Evolutionary conservation across 2,888 invertebrate species (phyloP).

Genomic region (Pegoplata infirma): DNA sequence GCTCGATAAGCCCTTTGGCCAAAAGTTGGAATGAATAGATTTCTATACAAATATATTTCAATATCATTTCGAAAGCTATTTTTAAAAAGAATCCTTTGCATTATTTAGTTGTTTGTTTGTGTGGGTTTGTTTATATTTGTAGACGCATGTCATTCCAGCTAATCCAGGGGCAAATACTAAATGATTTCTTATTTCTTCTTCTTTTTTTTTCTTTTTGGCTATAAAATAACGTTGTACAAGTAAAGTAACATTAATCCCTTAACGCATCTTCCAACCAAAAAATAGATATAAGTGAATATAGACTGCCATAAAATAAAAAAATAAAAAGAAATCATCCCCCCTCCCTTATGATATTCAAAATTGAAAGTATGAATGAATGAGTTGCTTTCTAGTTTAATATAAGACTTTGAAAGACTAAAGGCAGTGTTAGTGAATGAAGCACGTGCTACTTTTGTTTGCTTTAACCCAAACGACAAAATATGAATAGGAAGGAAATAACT

Average conservation of each 20-base stretch:
- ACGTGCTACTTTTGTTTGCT: slow-evolving; percentile 62
- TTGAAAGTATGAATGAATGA: not conserved
- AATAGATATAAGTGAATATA: slow-evolving; percentile 12
- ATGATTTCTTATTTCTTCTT: slow-evolving; percentile 38
- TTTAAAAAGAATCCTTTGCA: slow-evolving; percentile 27
- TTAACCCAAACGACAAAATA: slow-evolving; percentile 62
- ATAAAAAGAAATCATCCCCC: slow-evolving; percentile 17
- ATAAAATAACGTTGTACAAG: slow-evolving; percentile 19
- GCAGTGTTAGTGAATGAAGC: slow-evolving; percentile 42
- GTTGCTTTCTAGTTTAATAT: slow-evolving; percentile 2
- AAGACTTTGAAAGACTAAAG: slow-evolving; percentile 29
- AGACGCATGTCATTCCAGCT: slow-evolving; percentile 61
- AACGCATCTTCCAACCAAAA: slow-evolving; percentile 40
- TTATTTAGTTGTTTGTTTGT: slow-evolving; percentile 27
- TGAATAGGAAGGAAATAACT: slow-evolving; percentile 62
- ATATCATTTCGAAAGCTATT: slow-evolving; percentile 43
- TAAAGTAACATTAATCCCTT: slow-evolving; percentile 60
- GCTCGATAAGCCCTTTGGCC: slow-evolving; percentile 44
- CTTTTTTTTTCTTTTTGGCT: slow-evolving; percentile 46
- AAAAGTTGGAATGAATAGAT: slow-evolving; percentile 13
- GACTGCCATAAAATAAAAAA: not conserved
- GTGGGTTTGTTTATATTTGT: slow-evolving; percentile 55
- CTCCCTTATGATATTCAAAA: not conserved
- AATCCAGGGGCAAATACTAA: slow-evolving; percentile 61
- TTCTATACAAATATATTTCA: slow-evolving; percentile 55